phyloP scores from a whole-genome alignment of 2,888 invertebrate species.

The Phymatocera aterrima region DNA sequence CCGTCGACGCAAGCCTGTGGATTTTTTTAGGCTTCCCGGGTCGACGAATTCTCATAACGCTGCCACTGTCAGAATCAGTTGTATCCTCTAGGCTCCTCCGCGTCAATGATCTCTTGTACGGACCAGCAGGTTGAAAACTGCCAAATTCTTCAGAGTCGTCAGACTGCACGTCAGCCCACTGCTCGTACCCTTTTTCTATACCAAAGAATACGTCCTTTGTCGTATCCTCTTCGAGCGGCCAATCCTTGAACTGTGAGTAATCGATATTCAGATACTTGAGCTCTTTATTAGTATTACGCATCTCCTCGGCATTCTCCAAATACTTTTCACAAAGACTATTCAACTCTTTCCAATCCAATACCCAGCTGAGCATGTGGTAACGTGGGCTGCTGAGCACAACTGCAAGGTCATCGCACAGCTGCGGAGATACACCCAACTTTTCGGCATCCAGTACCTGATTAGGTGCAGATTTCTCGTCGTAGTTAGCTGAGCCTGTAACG shows the following conservation, averaged over 20 bases:
- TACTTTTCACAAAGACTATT: slow-evolving; percentile 78
- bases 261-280: slow-evolving; percentile 86
- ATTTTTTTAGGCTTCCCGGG: slow-evolving; percentile 64
- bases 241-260: slow-evolving; percentile 81
- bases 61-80: slow-evolving; percentile 70
- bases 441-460: slow-evolving; percentile 79
- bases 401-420: slow-evolving; percentile 83
- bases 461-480: slow-evolving; percentile 81
- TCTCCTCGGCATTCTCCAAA: slow-evolving; percentile 78
- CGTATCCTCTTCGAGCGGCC: slow-evolving; percentile 79
- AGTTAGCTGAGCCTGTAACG: slow-evolving; percentile 78
- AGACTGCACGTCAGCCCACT: slow-evolving; percentile 70
- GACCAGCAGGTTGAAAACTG: slow-evolving; percentile 66
- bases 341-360: slow-evolving; percentile 79
- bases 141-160: slow-evolving; percentile 69
- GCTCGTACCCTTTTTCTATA: slow-evolving; percentile 80
- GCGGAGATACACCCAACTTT: slow-evolving; percentile 80
- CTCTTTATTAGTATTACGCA: slow-evolving; percentile 82
- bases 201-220: slow-evolving; percentile 78
- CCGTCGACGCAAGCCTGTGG: slow-evolving; percentile 70
- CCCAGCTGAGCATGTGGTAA: slow-evolving; percentile 85
- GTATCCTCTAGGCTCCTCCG: slow-evolving; percentile 53
- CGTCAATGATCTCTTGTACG: slow-evolving; percentile 35
- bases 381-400: slow-evolving; percentile 84
- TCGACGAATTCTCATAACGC: slow-evolving; percentile 61